A percentile compares a stretch with the other conserved stretches of the same genome.
Evolutionary conservation across 1,140 invertebrate genomes (phyloP).

Genomic region (Antheraea mylitta): DNA sequence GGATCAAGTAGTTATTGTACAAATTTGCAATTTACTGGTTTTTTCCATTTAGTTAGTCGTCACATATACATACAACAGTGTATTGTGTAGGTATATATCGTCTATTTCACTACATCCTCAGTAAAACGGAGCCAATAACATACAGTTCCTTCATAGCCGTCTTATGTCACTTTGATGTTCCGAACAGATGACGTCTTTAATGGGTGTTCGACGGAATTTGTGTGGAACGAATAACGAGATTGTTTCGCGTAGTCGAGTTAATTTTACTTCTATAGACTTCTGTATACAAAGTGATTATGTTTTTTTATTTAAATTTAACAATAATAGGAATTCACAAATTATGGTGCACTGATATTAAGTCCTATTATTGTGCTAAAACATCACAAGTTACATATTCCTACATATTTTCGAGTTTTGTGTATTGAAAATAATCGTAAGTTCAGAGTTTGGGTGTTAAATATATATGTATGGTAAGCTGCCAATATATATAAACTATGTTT

Average conservation of each 20-base stretch:
- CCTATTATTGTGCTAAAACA: no score
- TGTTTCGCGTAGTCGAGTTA: conserved; percentile 10
- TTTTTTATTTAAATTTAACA: background rate
- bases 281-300: background rate
- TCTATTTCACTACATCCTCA: conserved; percentile 16
- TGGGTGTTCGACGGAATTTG: conserved; percentile 9
- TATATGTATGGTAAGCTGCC: no score
- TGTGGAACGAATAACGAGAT: conserved; percentile 1
- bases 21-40: no score
- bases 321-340: no score
- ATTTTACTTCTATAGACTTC: background rate
- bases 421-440: no score
- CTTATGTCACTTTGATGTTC: conserved; percentile 32
- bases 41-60: background rate
- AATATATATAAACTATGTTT: no score
- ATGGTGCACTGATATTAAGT: no score
- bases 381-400: no score
- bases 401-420: no score
- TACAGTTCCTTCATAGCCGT: background rate
- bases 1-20: no score
- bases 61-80: background rate
- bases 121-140: background rate
- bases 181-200: conserved; percentile 27
- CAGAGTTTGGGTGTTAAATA: no score
- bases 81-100: background rate